phyloP scores from a whole-genome alignment of 1,140 invertebrate species.

The Spodoptera frugiperda region DNA sequence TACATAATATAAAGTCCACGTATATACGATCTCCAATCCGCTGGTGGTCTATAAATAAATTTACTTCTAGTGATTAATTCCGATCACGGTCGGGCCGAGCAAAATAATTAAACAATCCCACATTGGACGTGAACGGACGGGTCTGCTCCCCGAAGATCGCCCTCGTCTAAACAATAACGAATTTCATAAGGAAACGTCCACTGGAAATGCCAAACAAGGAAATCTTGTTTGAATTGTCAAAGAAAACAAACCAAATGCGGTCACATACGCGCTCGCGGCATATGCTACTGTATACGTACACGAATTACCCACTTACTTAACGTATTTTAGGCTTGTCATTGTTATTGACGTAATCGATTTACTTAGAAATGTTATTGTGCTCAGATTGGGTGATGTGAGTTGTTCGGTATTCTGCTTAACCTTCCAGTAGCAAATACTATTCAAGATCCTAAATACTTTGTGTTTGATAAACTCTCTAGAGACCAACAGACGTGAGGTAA shows the following conservation, averaged over 20 bases:
- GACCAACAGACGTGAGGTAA: not conserved
- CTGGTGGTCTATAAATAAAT: constrained; percentile 67
- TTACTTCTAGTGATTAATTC: constrained; percentile 75
- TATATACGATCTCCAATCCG: constrained; percentile 44
- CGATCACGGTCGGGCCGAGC: constrained; percentile 70
- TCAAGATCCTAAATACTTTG: not conserved
- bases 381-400: not conserved
- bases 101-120: constrained; percentile 83
- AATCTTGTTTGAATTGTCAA: constrained; percentile 46
- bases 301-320: not conserved
- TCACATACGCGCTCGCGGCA: not conserved
- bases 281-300: not conserved
- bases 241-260: constrained; percentile 31
- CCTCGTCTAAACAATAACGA: constrained; percentile 62
- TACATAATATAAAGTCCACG: constrained; percentile 12
- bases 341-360: too few species aligned
- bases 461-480: not conserved
- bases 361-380: not conserved
- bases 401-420: too few species aligned
- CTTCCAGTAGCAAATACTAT: too few species aligned
- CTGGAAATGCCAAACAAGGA: constrained; percentile 51
- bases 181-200: constrained; percentile 70
- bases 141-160: constrained; percentile 63
- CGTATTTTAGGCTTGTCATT: too few species aligned
- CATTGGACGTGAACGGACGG: constrained; percentile 66